A percentile compares a stretch with the other conserved stretches of the same genome.
These are phyloP conservation scores for Cuniculus paca DNA, from an alignment of 2,797 vertebrate genomes.

Conservation along the genomic window DNA sequence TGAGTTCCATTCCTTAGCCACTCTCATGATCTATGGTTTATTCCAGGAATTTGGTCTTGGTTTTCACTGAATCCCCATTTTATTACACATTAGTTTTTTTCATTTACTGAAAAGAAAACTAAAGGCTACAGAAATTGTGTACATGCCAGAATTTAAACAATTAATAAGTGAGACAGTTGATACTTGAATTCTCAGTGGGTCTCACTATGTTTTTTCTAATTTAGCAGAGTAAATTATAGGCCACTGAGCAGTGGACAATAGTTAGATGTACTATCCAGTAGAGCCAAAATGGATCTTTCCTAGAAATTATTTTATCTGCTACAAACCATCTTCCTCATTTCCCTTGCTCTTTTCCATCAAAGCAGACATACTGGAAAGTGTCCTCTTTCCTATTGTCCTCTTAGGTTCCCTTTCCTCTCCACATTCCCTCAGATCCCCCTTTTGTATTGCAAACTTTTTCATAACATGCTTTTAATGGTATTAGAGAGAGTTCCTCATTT, in stretches of 20 bases:
- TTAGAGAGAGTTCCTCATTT: background rate
- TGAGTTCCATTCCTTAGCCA: background rate
- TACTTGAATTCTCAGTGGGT: background rate
- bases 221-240: background rate
- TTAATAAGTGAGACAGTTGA: background rate
- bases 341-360: background rate
- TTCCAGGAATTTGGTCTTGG: background rate
- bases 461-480: background rate
- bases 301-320: background rate
- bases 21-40: background rate
- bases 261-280: background rate
- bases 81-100: background rate
- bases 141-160: background rate
- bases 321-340: background rate
- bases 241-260: background rate
- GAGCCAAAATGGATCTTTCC: background rate
- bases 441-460: background rate
- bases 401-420: background rate
- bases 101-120: conserved; percentile 14
- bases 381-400: background rate
- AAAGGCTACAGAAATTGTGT: background rate
- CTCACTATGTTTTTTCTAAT: background rate
- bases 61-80: background rate
- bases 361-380: background rate
- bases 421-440: background rate